Evolutionary conservation across 2,113 vertebrate species (phyloP), one percentile per base, ranked within the genome.

Genomic region (Hemichromis elongatus): DNA sequence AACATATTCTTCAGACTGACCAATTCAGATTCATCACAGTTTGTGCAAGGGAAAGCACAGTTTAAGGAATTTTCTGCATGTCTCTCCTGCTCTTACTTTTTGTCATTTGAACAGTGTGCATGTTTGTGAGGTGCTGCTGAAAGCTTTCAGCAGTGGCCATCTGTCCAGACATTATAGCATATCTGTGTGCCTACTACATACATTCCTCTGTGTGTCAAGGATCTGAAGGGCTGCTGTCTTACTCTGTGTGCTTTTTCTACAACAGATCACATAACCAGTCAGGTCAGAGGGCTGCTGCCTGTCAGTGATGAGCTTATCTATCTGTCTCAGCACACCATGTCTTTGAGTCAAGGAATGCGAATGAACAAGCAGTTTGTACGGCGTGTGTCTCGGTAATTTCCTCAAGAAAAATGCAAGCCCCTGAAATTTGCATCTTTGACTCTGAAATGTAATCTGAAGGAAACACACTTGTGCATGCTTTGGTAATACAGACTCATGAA

Each of bases 261-360:
- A 7, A 68, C 35, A 68, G 85, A 90, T 87, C 79, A 10, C 55
- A 52, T 86, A 42, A 85, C 91, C 84, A 70, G 47, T 5, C 59
- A 54, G 85, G 82, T 89, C 82, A 87, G 80, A 87, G 82, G 79
- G 83, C 88, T 30, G 78, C 70, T 47, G 73, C 54, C 42, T 80
- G 82, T 68, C 53, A 24, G 52, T 84, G 79, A 79, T 53, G 45
- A 56, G 45, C 66, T 37, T 28, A n/a, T 47, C n/a, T 79, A 24
- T 63, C 66, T 50, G 45, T 26, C 45, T n/a, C 45, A 21, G 53
- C 40, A 82, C 47, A 19, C 47, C 55, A 19, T 9, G 35, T 78
- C 35, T 81, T 82, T 88, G 18, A 79, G 52, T 78, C 3, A 9
- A 63, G 53, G 83, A 89, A 89, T 88, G 83, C 54, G 59, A 77